Conservation (phyloP, 2,888 invertebrate genomes). For the Eristalis tenax region DNA sequence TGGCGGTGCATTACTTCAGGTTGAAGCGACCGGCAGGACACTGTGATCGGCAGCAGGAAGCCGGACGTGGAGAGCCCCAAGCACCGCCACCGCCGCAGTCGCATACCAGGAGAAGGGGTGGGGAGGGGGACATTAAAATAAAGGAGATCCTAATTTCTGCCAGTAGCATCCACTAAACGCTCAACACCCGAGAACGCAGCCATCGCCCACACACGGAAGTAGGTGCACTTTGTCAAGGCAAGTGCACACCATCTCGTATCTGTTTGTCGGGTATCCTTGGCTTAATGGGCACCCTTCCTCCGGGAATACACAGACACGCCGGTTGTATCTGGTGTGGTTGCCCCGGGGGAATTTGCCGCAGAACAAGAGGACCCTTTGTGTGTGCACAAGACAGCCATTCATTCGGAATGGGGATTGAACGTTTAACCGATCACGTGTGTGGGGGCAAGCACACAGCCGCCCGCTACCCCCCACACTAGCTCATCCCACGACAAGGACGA, state of each 20-base stretch:
- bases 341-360: not conserved
- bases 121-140: not conserved
- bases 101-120: not conserved
- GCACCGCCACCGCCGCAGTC: no score
- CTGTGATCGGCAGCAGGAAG: not conserved
- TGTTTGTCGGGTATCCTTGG: conserved; percentile 11
- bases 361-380: not conserved
- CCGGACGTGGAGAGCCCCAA: not conserved
- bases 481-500: no score
- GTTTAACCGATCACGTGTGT: not conserved
- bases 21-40: no score
- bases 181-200: not conserved
- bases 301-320: not conserved
- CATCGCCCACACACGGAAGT: not conserved
- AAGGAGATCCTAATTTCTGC: not conserved
- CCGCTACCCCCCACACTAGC: not conserved
- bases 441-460: not conserved
- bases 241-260: conserved; percentile 7
- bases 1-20: no score
- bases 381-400: not conserved
- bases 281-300: not conserved
- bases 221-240: conserved; percentile 31
- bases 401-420: not conserved
- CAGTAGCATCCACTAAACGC: no score
- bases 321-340: not conserved